Evolutionary conservation across 2,888 invertebrate species (phyloP), one percentile per base, ranked within the genome.

Genomic region (Sturmia bella): DNA sequence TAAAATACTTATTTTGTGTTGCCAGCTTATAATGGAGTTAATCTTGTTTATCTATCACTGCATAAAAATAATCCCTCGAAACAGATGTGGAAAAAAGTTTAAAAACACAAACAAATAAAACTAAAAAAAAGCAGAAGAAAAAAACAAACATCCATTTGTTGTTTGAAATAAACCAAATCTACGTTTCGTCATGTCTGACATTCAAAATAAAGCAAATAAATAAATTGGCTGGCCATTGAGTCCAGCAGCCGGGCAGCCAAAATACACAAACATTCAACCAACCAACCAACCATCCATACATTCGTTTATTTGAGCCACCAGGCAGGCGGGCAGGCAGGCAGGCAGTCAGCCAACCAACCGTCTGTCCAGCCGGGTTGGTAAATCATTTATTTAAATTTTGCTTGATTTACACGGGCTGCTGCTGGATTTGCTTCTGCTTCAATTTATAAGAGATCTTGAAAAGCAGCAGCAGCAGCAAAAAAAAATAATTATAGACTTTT

Each of bases 341-440:
- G 17, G 9, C 48, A 50, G 4, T 41, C 32, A 66, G 32, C 13
- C 61, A 66, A 13, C 37, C 45, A 37, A 11, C 41, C 66, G 57
- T 43, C 70, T 24, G 52, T 73, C 57, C 61, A 72, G 72, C 78
- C n/a, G n/a, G 19, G 43, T 69, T 19, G 32, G 54, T 74, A 61
- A 69, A 61, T 56, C 79, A 64, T 80, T 80, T 80, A 80, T 80
- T 80, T 69, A 76, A 63, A 76, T 76, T 69, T 77, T 81, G 19
- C 73, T 81, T 81, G 61, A 73, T 81, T 76, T 73, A 56, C 56
- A 27, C 50, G 56, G 61, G 72, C 61, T 69, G 56, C 19, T 54
- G 48, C 41, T 43, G 39, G 11, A 17, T 57, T 24, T 32, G 64
- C 24, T 57, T 37, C 45, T 56, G 64, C 48, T 48, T 74, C 13